These are phyloP conservation scores for Amblyopsis hoosieri DNA, from an alignment of 2,797 vertebrate genomes.

Conservation along the genomic window DNA sequence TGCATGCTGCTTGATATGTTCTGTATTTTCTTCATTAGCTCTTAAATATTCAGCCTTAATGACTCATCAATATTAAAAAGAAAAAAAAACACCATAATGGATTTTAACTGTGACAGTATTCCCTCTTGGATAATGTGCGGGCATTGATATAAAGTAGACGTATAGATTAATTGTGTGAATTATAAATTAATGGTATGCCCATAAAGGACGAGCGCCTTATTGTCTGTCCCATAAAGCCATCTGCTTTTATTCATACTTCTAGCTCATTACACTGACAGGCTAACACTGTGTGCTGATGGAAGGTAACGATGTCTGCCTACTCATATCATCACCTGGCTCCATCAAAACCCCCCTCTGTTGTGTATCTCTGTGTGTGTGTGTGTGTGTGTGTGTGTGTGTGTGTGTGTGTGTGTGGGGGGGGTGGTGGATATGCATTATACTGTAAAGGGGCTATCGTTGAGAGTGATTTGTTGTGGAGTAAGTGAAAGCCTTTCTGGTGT, in stretches of 20 bases:
- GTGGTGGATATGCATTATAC: not conserved
- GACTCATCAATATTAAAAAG: conserved; percentile 3
- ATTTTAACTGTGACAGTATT: conserved; percentile 36
- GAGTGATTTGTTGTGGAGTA: conserved; percentile 13
- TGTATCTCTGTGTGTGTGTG: not conserved
- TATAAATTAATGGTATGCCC: conserved; percentile 52
- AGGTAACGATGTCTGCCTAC: conserved; percentile 68
- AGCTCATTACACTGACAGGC: conserved; percentile 61
- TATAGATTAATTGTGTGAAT: conserved; percentile 37
- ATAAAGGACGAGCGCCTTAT: conserved; percentile 58
- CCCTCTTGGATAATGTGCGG: not conserved
- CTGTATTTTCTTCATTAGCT: not conserved
- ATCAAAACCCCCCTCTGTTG: conserved; percentile 43
- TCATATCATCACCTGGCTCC: conserved; percentile 65
- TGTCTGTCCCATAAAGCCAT: conserved; percentile 71
- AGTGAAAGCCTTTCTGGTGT: conserved; percentile 1
- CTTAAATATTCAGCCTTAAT: conserved; percentile 14
- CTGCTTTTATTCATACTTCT: conserved; percentile 74
- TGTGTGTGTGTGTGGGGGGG: too few relatives aligned
- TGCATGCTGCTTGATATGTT: not conserved
- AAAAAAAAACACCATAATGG: conserved; percentile 13
- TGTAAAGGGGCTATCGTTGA: conserved; percentile 8
- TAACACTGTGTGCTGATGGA: conserved; percentile 70
- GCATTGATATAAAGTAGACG: conserved; percentile 8
- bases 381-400: too few relatives aligned